Evolutionary conservation across 2,113 vertebrate genomes (phyloP).

Genomic region (Malurus elegans): DNA sequence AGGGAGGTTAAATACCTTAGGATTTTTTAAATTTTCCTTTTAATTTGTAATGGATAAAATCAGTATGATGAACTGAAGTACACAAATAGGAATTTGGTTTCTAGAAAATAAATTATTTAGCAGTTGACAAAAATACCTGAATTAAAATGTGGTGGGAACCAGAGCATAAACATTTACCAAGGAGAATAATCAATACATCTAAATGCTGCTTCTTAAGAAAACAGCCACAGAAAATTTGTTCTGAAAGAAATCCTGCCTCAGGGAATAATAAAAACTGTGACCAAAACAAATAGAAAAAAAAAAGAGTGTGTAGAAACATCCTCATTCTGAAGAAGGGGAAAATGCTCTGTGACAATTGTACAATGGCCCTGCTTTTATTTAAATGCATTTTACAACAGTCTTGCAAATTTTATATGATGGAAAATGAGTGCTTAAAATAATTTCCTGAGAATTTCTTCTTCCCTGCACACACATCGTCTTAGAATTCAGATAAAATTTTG

Average conservation of each 20-base stretch:
- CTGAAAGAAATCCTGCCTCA: neutral
- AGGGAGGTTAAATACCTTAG: neutral
- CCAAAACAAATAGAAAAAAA: neutral
- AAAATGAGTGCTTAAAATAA: neutral
- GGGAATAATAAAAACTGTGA: neutral
- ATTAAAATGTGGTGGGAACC: neutral
- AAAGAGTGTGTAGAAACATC: neutral
- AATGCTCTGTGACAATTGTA: neutral
- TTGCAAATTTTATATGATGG: neutral
- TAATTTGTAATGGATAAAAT: neutral
- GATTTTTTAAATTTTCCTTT: neutral
- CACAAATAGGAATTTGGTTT: neutral
- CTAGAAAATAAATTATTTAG: neutral
- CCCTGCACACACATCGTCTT: fast-evolving
- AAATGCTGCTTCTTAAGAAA: neutral
- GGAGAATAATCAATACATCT: neutral
- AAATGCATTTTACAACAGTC: neutral
- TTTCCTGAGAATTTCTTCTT: neutral
- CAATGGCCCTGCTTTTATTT: neutral
- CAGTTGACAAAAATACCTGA: neutral
- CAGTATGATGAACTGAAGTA: neutral
- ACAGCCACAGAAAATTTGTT: neutral
- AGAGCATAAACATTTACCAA: neutral
- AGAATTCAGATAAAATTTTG: neutral
- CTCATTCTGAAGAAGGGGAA: neutral